These are phyloP conservation scores for Numida meleagris DNA, from an alignment of 2,113 vertebrate genomes.

Conservation along the genomic window DNA sequence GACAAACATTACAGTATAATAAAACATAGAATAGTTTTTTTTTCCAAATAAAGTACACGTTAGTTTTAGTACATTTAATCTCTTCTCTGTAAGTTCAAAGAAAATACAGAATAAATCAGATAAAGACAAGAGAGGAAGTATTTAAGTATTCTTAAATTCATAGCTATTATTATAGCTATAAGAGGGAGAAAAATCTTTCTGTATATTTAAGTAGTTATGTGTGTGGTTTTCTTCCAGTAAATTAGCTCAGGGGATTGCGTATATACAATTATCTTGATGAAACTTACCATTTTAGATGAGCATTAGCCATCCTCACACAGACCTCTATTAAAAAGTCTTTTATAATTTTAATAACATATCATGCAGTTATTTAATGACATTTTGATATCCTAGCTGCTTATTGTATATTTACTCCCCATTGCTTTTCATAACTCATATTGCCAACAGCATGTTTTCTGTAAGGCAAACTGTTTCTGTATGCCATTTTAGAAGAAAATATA, in stretches of 20 bases:
- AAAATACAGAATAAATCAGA: slow-evolving; percentile 12
- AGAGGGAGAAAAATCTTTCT: neutral
- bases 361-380: slow-evolving; percentile 44
- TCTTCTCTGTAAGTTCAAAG: neutral
- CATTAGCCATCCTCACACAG: neutral
- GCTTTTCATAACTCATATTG: slow-evolving; percentile 52
- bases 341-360: slow-evolving; percentile 60
- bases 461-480: slow-evolving; percentile 32
- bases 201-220: slow-evolving; percentile 2
- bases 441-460: slow-evolving; percentile 46
- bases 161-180: neutral
- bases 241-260: neutral
- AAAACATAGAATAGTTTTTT: neutral
- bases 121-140: neutral
- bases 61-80: slow-evolving; percentile 17
- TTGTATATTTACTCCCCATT: slow-evolving; percentile 40
- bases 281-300: slow-evolving; percentile 44
- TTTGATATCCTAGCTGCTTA: slow-evolving; percentile 55
- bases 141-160: neutral
- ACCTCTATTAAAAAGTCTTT: slow-evolving; percentile 56
- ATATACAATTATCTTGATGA: slow-evolving; percentile 3
- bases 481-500: slow-evolving; percentile 48
- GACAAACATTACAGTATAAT: slow-evolving; percentile 8
- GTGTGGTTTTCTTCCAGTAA: neutral
- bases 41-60: neutral